Evolutionary conservation across 2,888 invertebrate species (phyloP).

Genomic region (Serripes groenlandicus): DNA sequence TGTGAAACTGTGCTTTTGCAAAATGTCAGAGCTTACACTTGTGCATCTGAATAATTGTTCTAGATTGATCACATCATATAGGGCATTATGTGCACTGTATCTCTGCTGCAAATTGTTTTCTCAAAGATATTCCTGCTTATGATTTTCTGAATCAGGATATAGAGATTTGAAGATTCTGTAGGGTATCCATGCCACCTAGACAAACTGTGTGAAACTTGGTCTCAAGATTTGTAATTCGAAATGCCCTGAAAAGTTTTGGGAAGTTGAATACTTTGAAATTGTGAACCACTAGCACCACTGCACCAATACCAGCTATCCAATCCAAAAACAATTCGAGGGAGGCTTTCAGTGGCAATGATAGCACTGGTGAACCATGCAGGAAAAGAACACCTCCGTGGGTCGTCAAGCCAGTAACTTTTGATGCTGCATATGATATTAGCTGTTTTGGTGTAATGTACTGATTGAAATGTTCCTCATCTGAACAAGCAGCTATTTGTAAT

Average conservation of each 20-base stretch:
- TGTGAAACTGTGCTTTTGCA: slow-evolving; percentile 20
- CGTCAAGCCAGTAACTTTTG: slow-evolving; percentile 42
- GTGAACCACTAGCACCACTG: slow-evolving; percentile 35
- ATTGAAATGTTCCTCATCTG: slow-evolving; percentile 17
- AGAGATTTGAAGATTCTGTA: slow-evolving; percentile 28
- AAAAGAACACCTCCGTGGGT: slow-evolving; percentile 31
- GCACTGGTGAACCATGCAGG: slow-evolving; percentile 30
- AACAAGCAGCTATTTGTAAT: slow-evolving; percentile 43
- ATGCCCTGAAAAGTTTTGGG: slow-evolving; percentile 28
- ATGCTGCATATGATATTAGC: slow-evolving; percentile 31
- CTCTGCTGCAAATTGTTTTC: slow-evolving; percentile 8
- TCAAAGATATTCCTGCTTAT: slow-evolving; percentile 29
- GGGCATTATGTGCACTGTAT: slow-evolving; percentile 49
- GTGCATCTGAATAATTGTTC: slow-evolving; percentile 20
- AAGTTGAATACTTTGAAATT: slow-evolving; percentile 44
- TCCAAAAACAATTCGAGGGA: slow-evolving; percentile 12
- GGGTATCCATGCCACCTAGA: slow-evolving; percentile 27
- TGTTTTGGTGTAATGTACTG: slow-evolving; percentile 34
- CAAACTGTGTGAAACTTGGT: slow-evolving; percentile 10
- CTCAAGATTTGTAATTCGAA: background rate
- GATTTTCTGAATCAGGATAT: slow-evolving; percentile 18
- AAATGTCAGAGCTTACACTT: background rate
- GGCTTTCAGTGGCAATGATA: slow-evolving; percentile 5
- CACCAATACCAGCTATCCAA: slow-evolving; percentile 2
- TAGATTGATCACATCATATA: slow-evolving; percentile 41